Conservation (phyloP, 2,113 vertebrate species). For the Acanthochromis polyacanthus region DNA sequence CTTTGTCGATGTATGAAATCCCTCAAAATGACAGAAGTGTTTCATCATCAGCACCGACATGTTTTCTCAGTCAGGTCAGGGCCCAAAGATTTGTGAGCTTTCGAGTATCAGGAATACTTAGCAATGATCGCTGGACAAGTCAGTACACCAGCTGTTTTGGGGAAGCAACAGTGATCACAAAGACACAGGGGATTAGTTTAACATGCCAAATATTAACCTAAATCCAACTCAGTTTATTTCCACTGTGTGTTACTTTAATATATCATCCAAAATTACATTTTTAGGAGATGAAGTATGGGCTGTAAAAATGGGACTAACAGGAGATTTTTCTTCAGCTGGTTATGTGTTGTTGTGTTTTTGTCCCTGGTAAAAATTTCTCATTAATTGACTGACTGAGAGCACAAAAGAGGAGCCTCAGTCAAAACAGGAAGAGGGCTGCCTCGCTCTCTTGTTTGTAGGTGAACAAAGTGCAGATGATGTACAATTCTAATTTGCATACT, state of each 20-base stretch:
- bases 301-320: constrained; percentile 10
- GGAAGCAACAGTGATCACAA: constrained; percentile 12
- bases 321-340: constrained; percentile 16
- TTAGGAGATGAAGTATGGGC: background rate
- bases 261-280: constrained; percentile 27
- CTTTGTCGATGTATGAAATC: constrained; percentile 52
- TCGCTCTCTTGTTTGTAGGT: constrained; percentile 26
- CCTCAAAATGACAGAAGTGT: constrained; percentile 51
- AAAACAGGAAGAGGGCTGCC: constrained; percentile 1
- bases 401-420: constrained; percentile 36
- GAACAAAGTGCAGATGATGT: constrained; percentile 47
- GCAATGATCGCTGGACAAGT: constrained; percentile 45
- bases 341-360: constrained; percentile 36
- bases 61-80: constrained; percentile 38
- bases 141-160: constrained; percentile 38
- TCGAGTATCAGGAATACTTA: constrained; percentile 22
- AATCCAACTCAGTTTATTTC: background rate
- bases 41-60: constrained; percentile 42
- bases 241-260: background rate
- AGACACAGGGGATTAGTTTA: constrained; percentile 1
- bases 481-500: constrained; percentile 30
- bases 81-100: constrained; percentile 17
- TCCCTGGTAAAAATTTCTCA: constrained; percentile 30
- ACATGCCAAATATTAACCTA: constrained; percentile 1
- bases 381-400: constrained; percentile 41